Evolutionary conservation across 1,140 invertebrate genomes (phyloP).

Genomic region (Zaprionus capensis): DNA sequence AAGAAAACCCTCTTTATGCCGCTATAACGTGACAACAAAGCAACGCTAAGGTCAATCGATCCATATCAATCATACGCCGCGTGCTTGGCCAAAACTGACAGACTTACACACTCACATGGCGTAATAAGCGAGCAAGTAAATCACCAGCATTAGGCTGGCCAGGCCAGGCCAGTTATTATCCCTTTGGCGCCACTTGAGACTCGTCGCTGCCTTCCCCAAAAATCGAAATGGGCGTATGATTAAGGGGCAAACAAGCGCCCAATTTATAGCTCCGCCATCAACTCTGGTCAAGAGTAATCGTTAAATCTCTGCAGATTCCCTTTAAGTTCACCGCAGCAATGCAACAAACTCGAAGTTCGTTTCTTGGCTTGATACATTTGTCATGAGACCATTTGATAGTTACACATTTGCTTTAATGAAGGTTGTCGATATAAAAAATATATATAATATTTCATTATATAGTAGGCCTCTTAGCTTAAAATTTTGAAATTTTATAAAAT

Average conservation of each 20-base stretch:
- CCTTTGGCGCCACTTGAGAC: slow-evolving; percentile 12
- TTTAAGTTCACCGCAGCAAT: neutral
- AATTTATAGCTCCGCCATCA: slow-evolving; percentile 6
- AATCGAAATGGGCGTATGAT: slow-evolving; percentile 9
- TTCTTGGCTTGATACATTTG: neutral
- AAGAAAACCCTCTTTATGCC: neutral
- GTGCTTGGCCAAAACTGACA: neutral
- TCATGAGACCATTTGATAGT: neutral
- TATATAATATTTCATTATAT: too few relatives aligned
- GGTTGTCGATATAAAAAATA: too few relatives aligned
- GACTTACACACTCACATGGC: neutral
- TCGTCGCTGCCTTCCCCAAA: neutral
- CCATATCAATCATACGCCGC: slow-evolving; percentile 14
- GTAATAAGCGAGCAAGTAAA: slow-evolving; percentile 6
- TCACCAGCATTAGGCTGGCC: slow-evolving; percentile 10
- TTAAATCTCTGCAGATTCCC: slow-evolving; percentile 7
- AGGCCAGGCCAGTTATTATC: neutral
- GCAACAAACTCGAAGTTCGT: neutral
- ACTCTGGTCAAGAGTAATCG: neutral
- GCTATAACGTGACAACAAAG: neutral
- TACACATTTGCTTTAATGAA: neutral
- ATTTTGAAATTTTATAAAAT: too few relatives aligned
- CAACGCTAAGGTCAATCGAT: neutral
- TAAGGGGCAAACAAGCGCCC: neutral
- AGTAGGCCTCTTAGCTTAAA: too few relatives aligned